These are phyloP conservation scores for Scaptomyza flava DNA, from an alignment of 2,888 invertebrate species.

Conservation along the genomic window DNA sequence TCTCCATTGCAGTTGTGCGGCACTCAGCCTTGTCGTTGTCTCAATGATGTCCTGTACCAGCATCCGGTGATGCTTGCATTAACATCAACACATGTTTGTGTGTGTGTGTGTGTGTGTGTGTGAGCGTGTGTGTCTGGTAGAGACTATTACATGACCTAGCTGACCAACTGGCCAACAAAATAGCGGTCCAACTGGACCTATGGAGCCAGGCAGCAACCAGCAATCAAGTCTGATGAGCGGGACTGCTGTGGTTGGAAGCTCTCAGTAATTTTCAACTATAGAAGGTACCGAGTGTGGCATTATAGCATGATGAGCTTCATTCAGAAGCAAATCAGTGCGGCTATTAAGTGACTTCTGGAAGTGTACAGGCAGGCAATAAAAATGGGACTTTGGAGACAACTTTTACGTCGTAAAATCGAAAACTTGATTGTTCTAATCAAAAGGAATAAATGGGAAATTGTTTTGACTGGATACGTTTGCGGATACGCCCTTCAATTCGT, in stretches of 20 bases:
- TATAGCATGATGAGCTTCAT: conserved; percentile 73
- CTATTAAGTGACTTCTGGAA: conserved; percentile 41
- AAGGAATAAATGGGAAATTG: conserved; percentile 75
- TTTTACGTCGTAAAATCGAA: conserved; percentile 47
- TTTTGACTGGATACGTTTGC: conserved; percentile 81
- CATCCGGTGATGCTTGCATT: conserved; percentile 44
- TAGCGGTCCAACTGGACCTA: conserved; percentile 23
- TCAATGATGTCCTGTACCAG: conserved; percentile 54
- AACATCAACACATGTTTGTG: conserved; percentile 12
- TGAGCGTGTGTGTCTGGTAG: conserved; percentile 42
- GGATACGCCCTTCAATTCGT: conserved; percentile 81
- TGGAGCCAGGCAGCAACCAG: conserved; percentile 24
- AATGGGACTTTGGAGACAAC: conserved; percentile 42
- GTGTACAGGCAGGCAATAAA: conserved; percentile 36
- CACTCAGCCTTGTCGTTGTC: conserved; percentile 44
- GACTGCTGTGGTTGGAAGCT: conserved; percentile 42
- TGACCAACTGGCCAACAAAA: conserved; percentile 43
- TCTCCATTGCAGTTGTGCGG: conserved; percentile 27
- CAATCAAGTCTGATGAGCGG: conserved; percentile 50
- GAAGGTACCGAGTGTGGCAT: conserved; percentile 54
- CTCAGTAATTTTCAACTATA: conserved; percentile 52
- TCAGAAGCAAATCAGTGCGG: conserved; percentile 56
- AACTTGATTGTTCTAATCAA: conserved; percentile 64
- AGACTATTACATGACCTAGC: conserved; percentile 68
- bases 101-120: conserved; percentile 13